Percentiles rank a stretch among this genome's conserved stretches.
Evolutionary conservation across 1,140 invertebrate genomes (phyloP).

Genomic region (Oppia nitens): DNA sequence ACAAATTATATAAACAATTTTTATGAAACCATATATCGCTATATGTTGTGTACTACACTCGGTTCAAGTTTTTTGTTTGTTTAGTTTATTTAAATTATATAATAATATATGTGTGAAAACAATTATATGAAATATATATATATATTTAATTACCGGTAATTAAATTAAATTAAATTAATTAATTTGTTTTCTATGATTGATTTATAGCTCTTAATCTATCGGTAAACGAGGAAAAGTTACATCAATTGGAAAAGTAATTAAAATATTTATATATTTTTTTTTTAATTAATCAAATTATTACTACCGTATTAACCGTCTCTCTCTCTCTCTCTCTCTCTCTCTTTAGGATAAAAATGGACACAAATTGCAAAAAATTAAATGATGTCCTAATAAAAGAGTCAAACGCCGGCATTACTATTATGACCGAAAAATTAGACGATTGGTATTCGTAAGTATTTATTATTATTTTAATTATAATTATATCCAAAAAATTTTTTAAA

Average conservation of each 20-base stretch:
- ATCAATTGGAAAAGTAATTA: slow-evolving; percentile 54
- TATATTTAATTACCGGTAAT: too few relatives aligned
- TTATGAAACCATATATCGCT: too few relatives aligned
- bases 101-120: too few relatives aligned
- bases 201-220: slow-evolving; percentile 35
- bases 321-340: too few relatives aligned
- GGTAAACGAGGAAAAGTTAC: slow-evolving; percentile 84
- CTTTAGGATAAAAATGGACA: slow-evolving; percentile 20
- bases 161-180: slow-evolving; percentile 35
- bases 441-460: slow-evolving; percentile 20
- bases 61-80: slow-evolving; percentile 6
- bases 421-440: slow-evolving; percentile 20
- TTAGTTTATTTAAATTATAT: too few relatives aligned
- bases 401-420: slow-evolving; percentile 10
- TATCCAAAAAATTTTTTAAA: too few relatives aligned
- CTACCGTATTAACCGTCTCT: too few relatives aligned
- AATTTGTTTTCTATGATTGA: background rate
- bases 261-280: slow-evolving; percentile 7
- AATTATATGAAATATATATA: too few relatives aligned
- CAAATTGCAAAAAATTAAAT: slow-evolving; percentile 21
- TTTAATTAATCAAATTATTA: slow-evolving; percentile 2
- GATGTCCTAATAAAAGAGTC: slow-evolving; percentile 18
- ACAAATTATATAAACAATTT: too few relatives aligned
- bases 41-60: too few relatives aligned
- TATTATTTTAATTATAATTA: background rate